Evolutionary conservation across 2,888 invertebrate species (phyloP).

Genomic region (Bimastos eiseni): DNA sequence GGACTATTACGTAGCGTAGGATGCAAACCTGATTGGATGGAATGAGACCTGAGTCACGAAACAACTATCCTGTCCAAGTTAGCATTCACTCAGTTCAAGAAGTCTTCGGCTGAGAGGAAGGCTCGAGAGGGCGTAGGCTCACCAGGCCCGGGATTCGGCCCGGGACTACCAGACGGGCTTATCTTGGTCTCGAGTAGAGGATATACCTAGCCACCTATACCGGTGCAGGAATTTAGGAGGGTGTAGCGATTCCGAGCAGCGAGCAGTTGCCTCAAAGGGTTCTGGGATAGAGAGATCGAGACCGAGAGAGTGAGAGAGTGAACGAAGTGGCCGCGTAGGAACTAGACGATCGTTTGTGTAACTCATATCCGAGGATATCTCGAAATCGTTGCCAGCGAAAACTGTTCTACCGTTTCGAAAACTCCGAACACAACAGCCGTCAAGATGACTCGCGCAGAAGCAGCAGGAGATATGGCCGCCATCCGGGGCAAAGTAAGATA

Average conservation of each 20-base stretch:
- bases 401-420: not conserved
- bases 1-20: not conserved
- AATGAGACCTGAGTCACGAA: not conserved
- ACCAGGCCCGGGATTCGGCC: not conserved
- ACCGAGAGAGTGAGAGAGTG: not conserved
- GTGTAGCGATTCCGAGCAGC: not conserved
- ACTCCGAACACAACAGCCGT: not conserved
- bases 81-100: not conserved
- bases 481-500: conserved; percentile 42
- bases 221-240: not conserved
- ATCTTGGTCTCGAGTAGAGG: not conserved
- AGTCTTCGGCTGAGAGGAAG: not conserved
- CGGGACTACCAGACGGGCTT: not conserved
- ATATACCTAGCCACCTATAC: not conserved
- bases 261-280: not conserved
- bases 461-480: conserved; percentile 42
- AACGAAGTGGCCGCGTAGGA: not conserved
- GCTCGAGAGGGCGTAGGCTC: not conserved
- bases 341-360: not conserved
- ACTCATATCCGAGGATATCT: not conserved
- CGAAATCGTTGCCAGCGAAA: not conserved
- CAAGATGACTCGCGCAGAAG: conserved; percentile 42
- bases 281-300: not conserved
- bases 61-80: conserved; percentile 1
- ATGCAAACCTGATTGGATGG: not conserved